These are phyloP conservation scores for Neolamprologus sp. DNA, from an alignment of 2,113 vertebrate genomes.

Conservation along the genomic window DNA sequence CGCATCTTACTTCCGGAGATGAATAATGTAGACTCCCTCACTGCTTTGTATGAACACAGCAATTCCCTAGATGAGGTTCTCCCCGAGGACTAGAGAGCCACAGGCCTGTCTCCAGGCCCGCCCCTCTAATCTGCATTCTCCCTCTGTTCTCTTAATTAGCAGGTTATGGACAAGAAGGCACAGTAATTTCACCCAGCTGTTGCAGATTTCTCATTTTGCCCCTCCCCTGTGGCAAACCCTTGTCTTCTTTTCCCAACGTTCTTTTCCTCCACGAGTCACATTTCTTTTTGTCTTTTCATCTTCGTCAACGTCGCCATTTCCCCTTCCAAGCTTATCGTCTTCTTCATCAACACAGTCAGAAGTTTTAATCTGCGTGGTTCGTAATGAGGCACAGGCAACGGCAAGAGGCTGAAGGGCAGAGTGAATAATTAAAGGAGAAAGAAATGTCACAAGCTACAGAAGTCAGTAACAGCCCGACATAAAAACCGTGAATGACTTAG, in stretches of 20 bases:
- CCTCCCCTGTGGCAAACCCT: conserved; percentile 18
- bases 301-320: background rate
- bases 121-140: conserved; percentile 41
- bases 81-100: conserved; percentile 40
- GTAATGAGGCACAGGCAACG: background rate
- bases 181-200: conserved; percentile 40
- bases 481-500: conserved; percentile 17
- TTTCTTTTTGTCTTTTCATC: conserved; percentile 8
- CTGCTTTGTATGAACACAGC: conserved; percentile 41
- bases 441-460: conserved; percentile 23
- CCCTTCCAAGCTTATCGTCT: background rate
- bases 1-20: background rate
- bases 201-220: conserved; percentile 26
- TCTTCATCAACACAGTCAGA: background rate
- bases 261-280: background rate
- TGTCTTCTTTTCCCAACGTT: background rate
- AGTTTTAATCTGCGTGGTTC: background rate
- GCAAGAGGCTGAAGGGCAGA: background rate
- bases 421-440: conserved; percentile 46
- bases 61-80: conserved; percentile 28
- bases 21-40: conserved; percentile 47
- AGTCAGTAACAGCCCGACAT: conserved; percentile 35
- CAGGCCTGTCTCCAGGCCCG: conserved; percentile 40
- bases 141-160: conserved; percentile 56
- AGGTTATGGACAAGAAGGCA: conserved; percentile 13